Base-by-base conservation (phyloP, 2,797 vertebrate species). In the Pagetopsis macropterus region DNA sequence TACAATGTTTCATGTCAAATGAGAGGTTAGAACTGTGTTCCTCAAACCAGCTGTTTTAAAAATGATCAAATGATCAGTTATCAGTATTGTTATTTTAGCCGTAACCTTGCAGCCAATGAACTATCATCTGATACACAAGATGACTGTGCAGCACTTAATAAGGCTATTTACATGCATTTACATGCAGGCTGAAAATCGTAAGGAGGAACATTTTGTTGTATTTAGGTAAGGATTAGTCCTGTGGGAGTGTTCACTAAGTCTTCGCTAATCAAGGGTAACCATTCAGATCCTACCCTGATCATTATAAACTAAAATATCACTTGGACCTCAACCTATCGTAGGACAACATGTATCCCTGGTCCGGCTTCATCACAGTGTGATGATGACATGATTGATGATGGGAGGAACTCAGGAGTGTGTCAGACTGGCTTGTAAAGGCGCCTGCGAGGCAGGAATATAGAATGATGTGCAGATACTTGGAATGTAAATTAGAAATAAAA, bases 391-490 rank as follows among this genome's bases (percentile, higher is more conserved):
- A 70, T 52, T 15, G 15, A 5, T 23, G 13, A 33, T 33, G 65
- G 50, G 43, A 68, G 73, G 45, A 48, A 61, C 65, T 56, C 49
- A 60, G 37, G 56, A 43, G 54, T 71, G 13, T 72, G 72, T 79
- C 54, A 50, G 72, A 70, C 70, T 74, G 80, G 82, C 70, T 79
- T 59, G 37, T 66, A 72, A 78, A 77, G 59, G 69, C 49, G 27
- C 51, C 69, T 82, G 76, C 65, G 43, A 69, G 3, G 46, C 62
- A 78, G 66, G 41, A 27, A 69, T 72, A 78, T 74, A 84, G 84
- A 91, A 92, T 88, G 79, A 86, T 82, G 75, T 76, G 78, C 70
- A 82, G 68, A 76, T 83, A 76, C 82, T 59, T 79, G 86, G 88
- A 92, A 92, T 89, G 89, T 81, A 74, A 78, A 73, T 79, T 54